Conservation (phyloP, 1,140 invertebrate species). For the Phenacoccus solenopsis region DNA sequence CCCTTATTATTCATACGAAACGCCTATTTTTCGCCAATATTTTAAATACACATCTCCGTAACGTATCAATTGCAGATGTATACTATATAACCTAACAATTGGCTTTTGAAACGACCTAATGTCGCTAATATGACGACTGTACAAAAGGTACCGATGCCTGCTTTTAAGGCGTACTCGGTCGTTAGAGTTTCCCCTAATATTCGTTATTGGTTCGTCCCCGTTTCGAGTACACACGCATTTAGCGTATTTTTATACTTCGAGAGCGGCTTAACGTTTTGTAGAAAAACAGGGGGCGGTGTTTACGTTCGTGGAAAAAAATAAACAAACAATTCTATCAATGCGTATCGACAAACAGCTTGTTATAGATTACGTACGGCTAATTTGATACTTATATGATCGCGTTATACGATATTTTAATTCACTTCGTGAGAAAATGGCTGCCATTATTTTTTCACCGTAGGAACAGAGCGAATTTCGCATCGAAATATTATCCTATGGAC, state of each 20-base stretch:
- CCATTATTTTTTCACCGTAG: no score
- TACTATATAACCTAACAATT: background rate
- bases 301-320: background rate
- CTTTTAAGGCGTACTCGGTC: background rate
- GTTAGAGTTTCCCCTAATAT: background rate
- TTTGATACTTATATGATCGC: background rate
- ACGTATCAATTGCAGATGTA: conserved; percentile 15
- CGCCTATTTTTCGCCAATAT: background rate
- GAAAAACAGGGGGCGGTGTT: background rate
- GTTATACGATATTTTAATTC: background rate
- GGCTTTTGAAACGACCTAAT: conserved; percentile 4
- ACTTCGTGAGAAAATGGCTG: no score
- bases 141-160: background rate
- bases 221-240: background rate
- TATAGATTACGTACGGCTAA: background rate
- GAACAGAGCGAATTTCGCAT: no score
- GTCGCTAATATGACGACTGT: conserved; percentile 9
- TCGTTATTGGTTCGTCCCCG: background rate
- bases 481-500: no score
- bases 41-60: background rate
- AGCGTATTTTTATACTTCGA: background rate
- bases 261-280: background rate
- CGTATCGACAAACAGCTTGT: background rate
- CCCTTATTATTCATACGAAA: background rate
- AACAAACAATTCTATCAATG: background rate